Evolutionary conservation across 2,113 vertebrate species (phyloP), one percentile per base, ranked within the genome.

Genomic region (Elephas maximus): DNA sequence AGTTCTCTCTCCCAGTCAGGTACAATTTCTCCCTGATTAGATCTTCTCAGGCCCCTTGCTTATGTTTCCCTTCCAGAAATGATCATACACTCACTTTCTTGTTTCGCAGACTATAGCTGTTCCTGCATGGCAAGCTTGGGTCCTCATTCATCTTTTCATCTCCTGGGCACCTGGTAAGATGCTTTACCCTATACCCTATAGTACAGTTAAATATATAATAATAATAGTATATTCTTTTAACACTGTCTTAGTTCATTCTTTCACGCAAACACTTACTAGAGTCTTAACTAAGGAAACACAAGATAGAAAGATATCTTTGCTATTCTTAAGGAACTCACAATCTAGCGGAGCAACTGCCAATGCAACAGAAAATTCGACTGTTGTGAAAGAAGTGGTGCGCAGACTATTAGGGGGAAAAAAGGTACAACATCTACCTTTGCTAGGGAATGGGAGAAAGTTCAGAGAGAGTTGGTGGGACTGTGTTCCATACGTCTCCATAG

Each of bases 401-500:
- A 48, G 12, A 33, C 24, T 17, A 30, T 5, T 45, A 51, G 41
- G 62, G 62, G 15, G 18, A 30, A 45, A 44, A 4, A n/a, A 24
- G 45, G 28, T 6, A 12, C 17, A 71, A 10, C n/a, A 12, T 20
- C 8, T 53, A 3, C 57, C n/a, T 80, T 45, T 41, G 8, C 79
- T 74, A 1, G 9, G 0, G 41, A 69, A 23, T 2, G 2, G 18
- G 37, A 86, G 44, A 63, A 71, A 57, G 24, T 28, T 67, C 9
- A 45, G 62, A 41, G 9, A 17, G 24, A 67, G 1, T 0, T 11
- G 30, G 30, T 28, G 11, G 8, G 1, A 44, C 4, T 4, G 28
- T 24, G 57, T 23, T 24, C 11, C 15, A 9, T 0, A 0, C 12
- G 3, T 44, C 62, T 2, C 11, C 0, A 30, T 17, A 28, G 8